Conservation (phyloP, 2,797 vertebrate genomes). For the Manis crassicaudata region DNA sequence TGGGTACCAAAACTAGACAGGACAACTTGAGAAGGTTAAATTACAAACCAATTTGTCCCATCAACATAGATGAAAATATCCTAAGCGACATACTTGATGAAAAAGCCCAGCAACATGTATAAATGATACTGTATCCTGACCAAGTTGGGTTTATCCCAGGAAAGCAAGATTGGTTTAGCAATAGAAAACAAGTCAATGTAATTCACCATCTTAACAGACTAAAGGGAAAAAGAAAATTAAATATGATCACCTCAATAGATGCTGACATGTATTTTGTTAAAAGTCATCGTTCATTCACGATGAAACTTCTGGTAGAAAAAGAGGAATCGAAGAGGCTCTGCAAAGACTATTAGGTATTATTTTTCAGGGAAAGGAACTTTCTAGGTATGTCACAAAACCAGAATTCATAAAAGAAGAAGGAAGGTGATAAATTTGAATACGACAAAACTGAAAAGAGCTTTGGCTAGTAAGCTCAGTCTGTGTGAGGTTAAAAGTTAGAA, state of each 20-base stretch:
- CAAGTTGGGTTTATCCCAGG: not conserved
- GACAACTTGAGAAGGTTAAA: not conserved
- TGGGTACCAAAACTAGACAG: not conserved
- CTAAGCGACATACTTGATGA: not conserved
- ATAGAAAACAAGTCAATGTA: not conserved
- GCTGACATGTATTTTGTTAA: not conserved
- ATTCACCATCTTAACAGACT: not conserved
- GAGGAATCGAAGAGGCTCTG: not conserved
- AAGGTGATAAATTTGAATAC: not conserved
- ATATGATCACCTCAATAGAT: not conserved
- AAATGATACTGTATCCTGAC: not conserved
- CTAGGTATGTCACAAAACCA: not conserved
- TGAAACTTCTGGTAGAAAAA: not conserved
- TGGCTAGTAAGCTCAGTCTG: not conserved
- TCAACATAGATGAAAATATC: not conserved
- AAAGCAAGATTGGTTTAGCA: not conserved
- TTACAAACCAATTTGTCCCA: not conserved
- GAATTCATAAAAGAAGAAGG: not conserved
- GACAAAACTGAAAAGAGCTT: not conserved
- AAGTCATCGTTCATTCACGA: not conserved
- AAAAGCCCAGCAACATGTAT: not conserved
- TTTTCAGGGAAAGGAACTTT: not conserved
- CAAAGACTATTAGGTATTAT: not conserved
- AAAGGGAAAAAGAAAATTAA: not conserved
- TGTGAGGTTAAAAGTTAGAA: not conserved